Base-by-base conservation (phyloP, 2,113 vertebrate genomes). In the Leuciscus idus region DNA sequence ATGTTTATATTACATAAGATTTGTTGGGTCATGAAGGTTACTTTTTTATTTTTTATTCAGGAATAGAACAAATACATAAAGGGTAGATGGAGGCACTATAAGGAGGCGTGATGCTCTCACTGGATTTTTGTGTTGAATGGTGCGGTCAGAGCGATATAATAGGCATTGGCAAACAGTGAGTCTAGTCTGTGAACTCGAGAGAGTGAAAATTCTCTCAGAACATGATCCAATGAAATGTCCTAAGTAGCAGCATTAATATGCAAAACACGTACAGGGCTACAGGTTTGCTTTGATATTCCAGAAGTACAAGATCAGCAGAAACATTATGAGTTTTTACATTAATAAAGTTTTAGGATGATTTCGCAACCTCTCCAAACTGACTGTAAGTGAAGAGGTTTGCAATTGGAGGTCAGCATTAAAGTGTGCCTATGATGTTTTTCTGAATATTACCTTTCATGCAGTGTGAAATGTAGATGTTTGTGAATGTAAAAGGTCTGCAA, bases 1-100 rank as follows among this genome's bases (percentile, higher is more conserved):
- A 91, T 84, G 72, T 89, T 88, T 81, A 75, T 86, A 81, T 93
- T 91, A 90, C 82, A 80, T 92, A 92, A 93, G 85, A 74, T 88
- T 82, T 85, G 86, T 21, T 91, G 86, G 86, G 84, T 91, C 83
- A 89, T 90, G 68, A 87, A 87, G 90, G 82, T 3, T 72, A 48
- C 17, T 6, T 28, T 43, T 72, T 84, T 50, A 43, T 26, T 89
- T 89, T 17, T 36, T 66, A 43, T 77, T 77, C 86, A 59, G 52
- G 26, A 84, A 62, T 75, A 36, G 73, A 89, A 72, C 72, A 85
- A 89, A 89, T 68, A 81, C 64, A 68, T 86, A 85, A 85, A 77
- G 39, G 64, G 39, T 52, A 83, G 33, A 39, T 36, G 46, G 33
- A 80, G 39, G 77, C 68, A 50, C 39, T 33, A 72, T 64, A 85